Conservation (phyloP, 2,113 vertebrate genomes). For the Corythornis madagascariensis region DNA sequence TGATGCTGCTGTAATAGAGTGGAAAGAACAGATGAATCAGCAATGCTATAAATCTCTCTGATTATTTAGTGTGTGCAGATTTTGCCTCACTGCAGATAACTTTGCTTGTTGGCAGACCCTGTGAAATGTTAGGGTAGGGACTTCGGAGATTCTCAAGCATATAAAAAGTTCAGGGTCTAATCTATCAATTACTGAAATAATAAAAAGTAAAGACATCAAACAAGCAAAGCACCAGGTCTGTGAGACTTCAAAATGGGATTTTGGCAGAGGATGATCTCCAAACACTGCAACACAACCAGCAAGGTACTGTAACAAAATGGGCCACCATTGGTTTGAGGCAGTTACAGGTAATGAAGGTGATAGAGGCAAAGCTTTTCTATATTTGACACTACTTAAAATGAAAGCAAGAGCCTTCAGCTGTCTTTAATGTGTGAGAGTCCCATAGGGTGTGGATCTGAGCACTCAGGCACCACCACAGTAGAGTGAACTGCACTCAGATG, state of each 20-base stretch:
- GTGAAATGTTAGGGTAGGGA: neutral
- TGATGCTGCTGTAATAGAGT: neutral
- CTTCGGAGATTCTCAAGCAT: neutral
- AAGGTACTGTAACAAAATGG: neutral
- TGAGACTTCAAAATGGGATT: neutral
- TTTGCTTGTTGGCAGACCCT: neutral
- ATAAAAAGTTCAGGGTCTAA: neutral
- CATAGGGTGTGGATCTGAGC: neutral
- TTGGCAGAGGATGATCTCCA: neutral
- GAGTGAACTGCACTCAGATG: neutral
- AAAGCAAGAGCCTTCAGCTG: neutral
- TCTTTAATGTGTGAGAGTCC: neutral
- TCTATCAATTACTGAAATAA: neutral
- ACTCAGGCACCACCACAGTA: neutral
- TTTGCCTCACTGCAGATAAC: neutral
- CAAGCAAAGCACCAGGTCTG: neutral
- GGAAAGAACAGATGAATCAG: neutral
- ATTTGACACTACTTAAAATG: neutral
- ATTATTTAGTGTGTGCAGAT: neutral
- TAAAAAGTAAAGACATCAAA: neutral
- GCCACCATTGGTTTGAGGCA: neutral
- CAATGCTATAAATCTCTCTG: neutral
- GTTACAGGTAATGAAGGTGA: neutral
- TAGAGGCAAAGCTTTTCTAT: neutral
- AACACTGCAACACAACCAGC: neutral